Evolutionary conservation across 2,113 vertebrate species (phyloP).

Genomic region (Phyllostomus hastatus): DNA sequence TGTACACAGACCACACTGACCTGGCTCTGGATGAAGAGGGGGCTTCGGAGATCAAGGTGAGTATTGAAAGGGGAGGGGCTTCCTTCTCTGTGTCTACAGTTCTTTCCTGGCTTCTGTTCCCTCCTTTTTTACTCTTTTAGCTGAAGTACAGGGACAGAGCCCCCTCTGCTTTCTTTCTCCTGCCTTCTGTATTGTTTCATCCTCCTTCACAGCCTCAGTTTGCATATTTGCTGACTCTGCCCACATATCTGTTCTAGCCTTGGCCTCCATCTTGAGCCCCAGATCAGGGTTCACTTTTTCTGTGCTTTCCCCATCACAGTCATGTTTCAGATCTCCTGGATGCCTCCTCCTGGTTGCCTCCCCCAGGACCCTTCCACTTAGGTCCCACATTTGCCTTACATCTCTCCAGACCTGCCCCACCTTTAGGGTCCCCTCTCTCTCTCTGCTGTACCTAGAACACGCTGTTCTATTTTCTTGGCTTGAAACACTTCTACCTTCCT

Average conservation of each 20-base stretch:
- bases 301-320: background rate
- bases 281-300: background rate
- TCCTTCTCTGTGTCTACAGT: background rate
- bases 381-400: background rate
- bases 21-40: conserved; percentile 87
- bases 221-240: background rate
- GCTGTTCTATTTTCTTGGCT: background rate
- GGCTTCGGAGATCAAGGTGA: conserved; percentile 88
- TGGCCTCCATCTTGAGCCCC: background rate
- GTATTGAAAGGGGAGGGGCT: background rate
- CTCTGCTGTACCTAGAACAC: background rate
- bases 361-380: background rate
- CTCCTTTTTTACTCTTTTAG: background rate
- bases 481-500: background rate
- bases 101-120: background rate
- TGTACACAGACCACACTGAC: conserved; percentile 87
- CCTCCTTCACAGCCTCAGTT: background rate
- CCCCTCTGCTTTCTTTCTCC: no score
- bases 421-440: background rate
- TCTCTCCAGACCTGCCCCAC: background rate
- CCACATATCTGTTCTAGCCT: background rate
- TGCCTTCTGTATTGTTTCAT: background rate
- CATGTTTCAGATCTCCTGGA: background rate
- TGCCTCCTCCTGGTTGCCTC: background rate
- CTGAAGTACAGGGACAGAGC: background rate